Percentiles rank a stretch among this genome's conserved stretches.
Evolutionary conservation across 2,888 invertebrate species (phyloP).

Genomic region (Tipula helvola): DNA sequence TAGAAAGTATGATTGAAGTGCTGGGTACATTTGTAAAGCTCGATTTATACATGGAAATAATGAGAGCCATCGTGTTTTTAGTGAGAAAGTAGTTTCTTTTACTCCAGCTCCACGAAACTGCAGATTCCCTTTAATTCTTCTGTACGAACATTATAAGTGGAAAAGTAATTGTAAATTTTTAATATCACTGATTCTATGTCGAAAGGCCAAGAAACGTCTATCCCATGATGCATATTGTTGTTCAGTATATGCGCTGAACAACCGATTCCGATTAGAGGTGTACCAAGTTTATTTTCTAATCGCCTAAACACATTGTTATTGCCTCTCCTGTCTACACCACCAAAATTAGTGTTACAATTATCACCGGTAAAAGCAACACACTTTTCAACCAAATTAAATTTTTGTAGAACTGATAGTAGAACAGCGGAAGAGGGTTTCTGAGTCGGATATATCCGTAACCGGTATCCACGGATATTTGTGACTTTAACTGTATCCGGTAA

Average conservation of each 20-base stretch:
- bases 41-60: background rate
- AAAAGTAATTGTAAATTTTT: constrained; percentile 11
- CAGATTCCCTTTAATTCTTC: constrained; percentile 8
- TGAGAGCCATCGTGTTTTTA: background rate
- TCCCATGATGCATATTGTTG: too few species aligned
- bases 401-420: background rate
- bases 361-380: constrained; percentile 5
- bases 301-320: too few species aligned
- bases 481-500: too few species aligned
- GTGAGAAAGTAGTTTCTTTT: background rate
- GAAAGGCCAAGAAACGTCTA: too few species aligned
- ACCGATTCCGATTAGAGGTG: too few species aligned
- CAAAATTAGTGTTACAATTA: background rate
- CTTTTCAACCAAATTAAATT: background rate
- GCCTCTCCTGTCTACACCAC: too few species aligned
- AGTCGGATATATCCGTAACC: too few species aligned
- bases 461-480: too few species aligned
- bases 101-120: background rate
- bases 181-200: too few species aligned
- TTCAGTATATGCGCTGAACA: too few species aligned
- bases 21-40: background rate
- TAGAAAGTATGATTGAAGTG: background rate
- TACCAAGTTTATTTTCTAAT: too few species aligned
- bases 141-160: background rate
- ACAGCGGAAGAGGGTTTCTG: too few species aligned